These are phyloP conservation scores for Rhysida immarginata DNA, from an alignment of 1,140 invertebrate genomes.

Conservation along the genomic window DNA sequence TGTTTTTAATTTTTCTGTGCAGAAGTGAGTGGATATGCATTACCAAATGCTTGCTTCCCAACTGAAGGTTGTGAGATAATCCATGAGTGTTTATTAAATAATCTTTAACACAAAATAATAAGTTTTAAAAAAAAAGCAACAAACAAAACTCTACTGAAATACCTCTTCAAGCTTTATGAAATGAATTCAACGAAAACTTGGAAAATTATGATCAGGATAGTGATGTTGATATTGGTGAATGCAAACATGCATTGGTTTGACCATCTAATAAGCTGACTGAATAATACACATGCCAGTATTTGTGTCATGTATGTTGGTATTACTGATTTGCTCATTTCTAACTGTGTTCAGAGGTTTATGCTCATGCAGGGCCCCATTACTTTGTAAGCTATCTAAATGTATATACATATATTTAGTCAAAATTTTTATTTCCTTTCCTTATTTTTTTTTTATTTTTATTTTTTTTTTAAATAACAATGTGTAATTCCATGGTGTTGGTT, in stretches of 20 bases:
- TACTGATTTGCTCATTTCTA: slow-evolving; percentile 4
- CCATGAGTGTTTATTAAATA: no score
- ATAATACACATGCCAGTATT: background rate
- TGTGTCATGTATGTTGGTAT: slow-evolving; percentile 1
- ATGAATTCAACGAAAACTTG: no score
- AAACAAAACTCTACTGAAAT: background rate
- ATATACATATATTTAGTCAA: background rate
- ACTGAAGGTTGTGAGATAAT: no score
- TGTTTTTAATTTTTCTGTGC: no score
- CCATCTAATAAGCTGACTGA: background rate
- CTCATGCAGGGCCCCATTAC: background rate
- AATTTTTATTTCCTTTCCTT: background rate
- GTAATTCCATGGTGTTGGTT: slow-evolving; percentile 1
- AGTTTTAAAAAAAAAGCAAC: background rate
- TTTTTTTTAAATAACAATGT: background rate
- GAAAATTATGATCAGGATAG: background rate
- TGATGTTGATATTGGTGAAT: background rate
- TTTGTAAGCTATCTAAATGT: background rate
- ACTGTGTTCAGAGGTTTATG: background rate
- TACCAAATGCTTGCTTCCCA: no score
- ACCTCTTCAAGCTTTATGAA: no score
- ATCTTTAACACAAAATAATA: background rate
- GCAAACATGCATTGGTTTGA: background rate
- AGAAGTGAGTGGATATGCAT: no score
- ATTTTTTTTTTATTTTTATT: background rate